Conservation (phyloP, 2,888 invertebrate genomes). For the Atethmia centrago region DNA sequence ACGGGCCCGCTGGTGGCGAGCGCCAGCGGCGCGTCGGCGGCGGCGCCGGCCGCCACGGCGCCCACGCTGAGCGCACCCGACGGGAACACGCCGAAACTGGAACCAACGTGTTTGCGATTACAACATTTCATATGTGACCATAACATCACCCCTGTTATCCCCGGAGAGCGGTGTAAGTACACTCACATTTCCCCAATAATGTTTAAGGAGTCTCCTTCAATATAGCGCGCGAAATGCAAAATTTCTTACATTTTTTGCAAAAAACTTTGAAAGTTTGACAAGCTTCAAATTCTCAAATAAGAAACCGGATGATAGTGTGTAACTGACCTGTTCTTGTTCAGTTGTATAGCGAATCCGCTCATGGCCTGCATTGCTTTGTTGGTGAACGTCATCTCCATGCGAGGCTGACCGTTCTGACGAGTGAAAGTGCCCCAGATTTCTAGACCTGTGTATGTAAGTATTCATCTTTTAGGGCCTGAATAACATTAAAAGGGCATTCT, state of each 20-base stretch:
- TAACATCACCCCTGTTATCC: no score
- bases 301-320: neutral
- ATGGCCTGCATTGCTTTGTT: conserved; percentile 99
- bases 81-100: conserved; percentile 97
- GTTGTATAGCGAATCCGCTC: conserved; percentile 98
- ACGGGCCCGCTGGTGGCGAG: conserved; percentile 97
- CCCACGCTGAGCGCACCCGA: conserved; percentile 95
- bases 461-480: no score
- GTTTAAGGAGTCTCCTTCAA: no score
- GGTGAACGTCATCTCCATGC: conserved; percentile 98
- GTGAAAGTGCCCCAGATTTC: conserved; percentile 99
- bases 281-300: no score
- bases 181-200: no score
- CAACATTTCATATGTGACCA: no score
- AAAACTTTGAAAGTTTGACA: no score
- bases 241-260: no score
- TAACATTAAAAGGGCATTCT: no score
- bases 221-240: no score
- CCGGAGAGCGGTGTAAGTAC: no score
- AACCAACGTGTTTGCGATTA: neutral
- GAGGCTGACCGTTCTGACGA: conserved; percentile 94
- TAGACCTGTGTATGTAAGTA: conserved; percentile 93
- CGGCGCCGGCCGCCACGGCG: conserved; percentile 92
- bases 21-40: conserved; percentile 94
- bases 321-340: conserved; percentile 97